Evolutionary conservation across 2,888 invertebrate genomes (phyloP).

Genomic region (Lasioglossum malachurum): DNA sequence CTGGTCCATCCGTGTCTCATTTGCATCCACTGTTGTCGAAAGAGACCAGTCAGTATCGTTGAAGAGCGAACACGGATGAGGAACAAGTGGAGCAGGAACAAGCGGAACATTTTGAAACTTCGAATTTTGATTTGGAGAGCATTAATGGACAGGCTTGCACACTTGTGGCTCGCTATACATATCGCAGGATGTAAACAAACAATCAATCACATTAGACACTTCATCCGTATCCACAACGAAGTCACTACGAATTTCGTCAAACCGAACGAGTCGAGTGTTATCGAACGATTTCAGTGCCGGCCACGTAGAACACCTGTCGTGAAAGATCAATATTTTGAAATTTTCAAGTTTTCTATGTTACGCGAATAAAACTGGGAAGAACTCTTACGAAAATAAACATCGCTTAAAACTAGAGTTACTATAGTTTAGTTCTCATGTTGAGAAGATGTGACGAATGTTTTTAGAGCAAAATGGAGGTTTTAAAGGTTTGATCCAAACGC

Average conservation of each 20-base stretch:
- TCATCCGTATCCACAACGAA: not conserved
- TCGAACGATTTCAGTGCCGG: not conserved
- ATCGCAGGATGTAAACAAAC: not conserved
- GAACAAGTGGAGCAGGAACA: not conserved
- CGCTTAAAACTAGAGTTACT: not conserved
- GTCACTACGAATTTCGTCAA: not conserved
- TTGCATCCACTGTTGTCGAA: not conserved
- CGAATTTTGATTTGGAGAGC: not conserved
- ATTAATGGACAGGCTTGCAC: conserved; percentile 3
- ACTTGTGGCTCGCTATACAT: not conserved
- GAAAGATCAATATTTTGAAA: not conserved
- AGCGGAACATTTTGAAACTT: not conserved
- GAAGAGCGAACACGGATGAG: not conserved
- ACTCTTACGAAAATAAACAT: not conserved
- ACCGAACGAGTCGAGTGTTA: not conserved
- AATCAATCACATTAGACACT: conserved; percentile 10
- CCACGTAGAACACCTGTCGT: not conserved
- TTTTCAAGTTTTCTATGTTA: not conserved
- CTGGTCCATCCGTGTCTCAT: not conserved
- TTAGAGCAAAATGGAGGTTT: not conserved
- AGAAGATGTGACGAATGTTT: not conserved
- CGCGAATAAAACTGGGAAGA: not conserved
- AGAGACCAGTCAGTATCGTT: not conserved
- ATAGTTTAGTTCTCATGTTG: not conserved
- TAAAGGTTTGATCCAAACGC: not conserved